Evolutionary conservation across 2,797 vertebrate genomes (phyloP).

Genomic region (Pangasius krempfi): DNA sequence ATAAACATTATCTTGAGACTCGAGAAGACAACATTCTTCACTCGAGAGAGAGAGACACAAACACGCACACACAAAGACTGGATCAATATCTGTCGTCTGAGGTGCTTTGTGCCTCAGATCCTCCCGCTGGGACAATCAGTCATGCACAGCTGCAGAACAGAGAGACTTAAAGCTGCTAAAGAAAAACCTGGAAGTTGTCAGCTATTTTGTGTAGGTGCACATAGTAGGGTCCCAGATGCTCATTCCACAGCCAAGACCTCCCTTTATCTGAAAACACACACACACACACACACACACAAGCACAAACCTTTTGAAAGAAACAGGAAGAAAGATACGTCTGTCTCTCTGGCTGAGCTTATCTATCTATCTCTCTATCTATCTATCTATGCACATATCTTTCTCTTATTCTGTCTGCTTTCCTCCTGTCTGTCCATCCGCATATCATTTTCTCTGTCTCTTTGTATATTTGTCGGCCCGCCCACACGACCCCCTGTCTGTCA

Average conservation of each 20-base stretch:
- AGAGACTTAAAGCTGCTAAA: constrained; percentile 40
- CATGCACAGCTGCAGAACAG: constrained; percentile 76
- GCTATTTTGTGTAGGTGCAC: neutral
- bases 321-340: neutral
- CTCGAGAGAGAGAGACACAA: neutral
- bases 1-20: neutral
- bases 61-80: constrained; percentile 9
- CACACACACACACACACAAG: neutral
- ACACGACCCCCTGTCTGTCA: neutral
- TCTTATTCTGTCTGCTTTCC: neutral
- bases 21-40: neutral
- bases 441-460: neutral
- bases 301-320: neutral
- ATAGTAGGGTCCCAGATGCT: neutral
- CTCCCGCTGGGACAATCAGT: constrained; percentile 72
- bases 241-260: neutral
- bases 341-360: neutral
- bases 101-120: constrained; percentile 67
- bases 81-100: constrained; percentile 55
- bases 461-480: neutral
- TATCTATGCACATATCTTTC: neutral
- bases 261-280: neutral
- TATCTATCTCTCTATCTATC: neutral
- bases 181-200: neutral
- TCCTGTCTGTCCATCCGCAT: neutral